Evolutionary conservation across 2,113 vertebrate genomes (phyloP).

Genomic region (Leucosticte australis): DNA sequence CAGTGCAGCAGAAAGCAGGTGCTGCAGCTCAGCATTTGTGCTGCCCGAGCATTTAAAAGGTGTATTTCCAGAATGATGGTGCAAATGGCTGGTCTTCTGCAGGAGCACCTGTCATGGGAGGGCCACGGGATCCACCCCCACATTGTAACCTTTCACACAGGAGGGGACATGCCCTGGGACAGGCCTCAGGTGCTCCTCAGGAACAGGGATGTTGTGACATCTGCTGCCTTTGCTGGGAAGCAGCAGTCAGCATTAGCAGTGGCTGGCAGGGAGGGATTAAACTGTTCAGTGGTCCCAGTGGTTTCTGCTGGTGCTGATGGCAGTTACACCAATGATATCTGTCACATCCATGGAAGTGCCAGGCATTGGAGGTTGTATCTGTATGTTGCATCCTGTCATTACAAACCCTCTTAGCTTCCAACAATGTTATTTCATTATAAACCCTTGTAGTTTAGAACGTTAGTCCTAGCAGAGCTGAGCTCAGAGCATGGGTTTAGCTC

Average conservation of each 20-base stretch:
- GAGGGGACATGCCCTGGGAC: not conserved
- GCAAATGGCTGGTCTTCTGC: not conserved
- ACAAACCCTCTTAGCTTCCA: not conserved
- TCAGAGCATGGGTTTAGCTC: not conserved
- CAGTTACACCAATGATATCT: not conserved
- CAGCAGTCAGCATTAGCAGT: not conserved
- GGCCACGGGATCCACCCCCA: rapidly evolving
- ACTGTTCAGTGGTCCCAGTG: not conserved
- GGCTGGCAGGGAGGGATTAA: not conserved
- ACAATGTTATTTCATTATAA: not conserved
- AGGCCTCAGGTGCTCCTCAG: not conserved
- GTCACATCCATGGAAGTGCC: not conserved
- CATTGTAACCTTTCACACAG: rapidly evolving
- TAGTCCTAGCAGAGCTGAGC: not conserved
- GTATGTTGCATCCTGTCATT: not conserved
- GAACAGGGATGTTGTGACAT: not conserved
- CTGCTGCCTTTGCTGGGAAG: not conserved
- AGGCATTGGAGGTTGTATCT: not conserved
- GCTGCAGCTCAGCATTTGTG: rapidly evolving
- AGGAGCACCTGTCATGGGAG: rapidly evolving
- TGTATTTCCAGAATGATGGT: not conserved
- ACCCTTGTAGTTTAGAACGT: rapidly evolving
- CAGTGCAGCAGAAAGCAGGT: not conserved
- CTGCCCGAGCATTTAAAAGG: not conserved
- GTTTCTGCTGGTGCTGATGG: not conserved